phyloP scores from a whole-genome alignment of 1,140 invertebrate species.

The Scaptomyza pallida region DNA sequence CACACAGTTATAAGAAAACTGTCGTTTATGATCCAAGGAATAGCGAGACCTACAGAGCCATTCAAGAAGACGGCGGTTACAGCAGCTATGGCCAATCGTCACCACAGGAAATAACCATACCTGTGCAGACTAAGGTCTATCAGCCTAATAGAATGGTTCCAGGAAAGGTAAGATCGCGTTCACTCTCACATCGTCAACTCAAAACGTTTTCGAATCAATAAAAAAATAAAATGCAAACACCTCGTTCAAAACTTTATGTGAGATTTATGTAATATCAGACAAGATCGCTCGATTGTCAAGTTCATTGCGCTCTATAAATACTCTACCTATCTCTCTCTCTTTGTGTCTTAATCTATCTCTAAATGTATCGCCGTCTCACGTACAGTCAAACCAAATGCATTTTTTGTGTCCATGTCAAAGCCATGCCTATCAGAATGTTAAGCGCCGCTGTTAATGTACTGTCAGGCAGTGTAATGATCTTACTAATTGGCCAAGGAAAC shows the following conservation, averaged over 20 bases:
- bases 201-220: constrained; percentile 35
- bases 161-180: constrained; percentile 85
- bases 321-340: constrained; percentile 32
- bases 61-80: constrained; percentile 89
- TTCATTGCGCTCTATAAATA: constrained; percentile 34
- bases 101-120: constrained; percentile 87
- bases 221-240: constrained; percentile 44
- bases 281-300: constrained; percentile 48
- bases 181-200: constrained; percentile 50
- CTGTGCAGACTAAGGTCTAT: constrained; percentile 90
- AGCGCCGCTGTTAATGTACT: constrained; percentile 46
- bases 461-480: constrained; percentile 43
- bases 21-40: constrained; percentile 92
- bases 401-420: constrained; percentile 34
- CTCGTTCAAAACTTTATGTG: constrained; percentile 55
- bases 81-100: constrained; percentile 84
- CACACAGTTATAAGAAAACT: constrained; percentile 87
- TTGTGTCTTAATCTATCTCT: constrained; percentile 37
- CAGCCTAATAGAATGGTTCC: constrained; percentile 86
- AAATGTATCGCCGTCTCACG: constrained; percentile 43
- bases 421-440: constrained; percentile 45
- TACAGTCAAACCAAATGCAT: constrained; percentile 53
- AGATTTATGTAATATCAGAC: constrained; percentile 23
- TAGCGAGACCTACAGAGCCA: constrained; percentile 92
- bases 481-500: constrained; percentile 54